These are phyloP conservation scores for Stegophylla sp. DNA, from an alignment of 2,888 invertebrate species.

Conservation along the genomic window DNA sequence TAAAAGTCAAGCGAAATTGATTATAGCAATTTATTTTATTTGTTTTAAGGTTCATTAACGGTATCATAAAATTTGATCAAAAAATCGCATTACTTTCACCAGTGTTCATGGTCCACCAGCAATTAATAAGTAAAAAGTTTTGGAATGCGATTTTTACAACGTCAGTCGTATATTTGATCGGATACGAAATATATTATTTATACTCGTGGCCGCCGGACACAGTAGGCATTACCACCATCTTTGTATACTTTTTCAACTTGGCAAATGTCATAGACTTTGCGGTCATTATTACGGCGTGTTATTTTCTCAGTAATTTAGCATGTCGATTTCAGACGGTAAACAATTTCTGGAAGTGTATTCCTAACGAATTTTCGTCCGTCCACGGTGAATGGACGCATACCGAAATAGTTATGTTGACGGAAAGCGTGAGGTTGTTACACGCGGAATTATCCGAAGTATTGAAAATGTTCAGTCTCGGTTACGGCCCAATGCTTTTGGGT, in stretches of 20 bases:
- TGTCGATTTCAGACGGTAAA: conserved; percentile 1
- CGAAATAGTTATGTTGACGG: not conserved
- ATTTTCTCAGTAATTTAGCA: not conserved
- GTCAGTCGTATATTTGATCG: not conserved
- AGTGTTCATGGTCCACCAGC: not conserved
- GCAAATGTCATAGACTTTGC: not conserved
- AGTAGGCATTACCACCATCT: not conserved
- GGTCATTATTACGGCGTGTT: not conserved
- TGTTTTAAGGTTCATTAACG: conserved; percentile 21
- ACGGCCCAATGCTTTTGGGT: not conserved
- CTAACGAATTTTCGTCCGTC: not conserved
- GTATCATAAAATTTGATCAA: conserved; percentile 9
- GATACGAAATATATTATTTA: not conserved
- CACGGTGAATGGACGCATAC: not conserved
- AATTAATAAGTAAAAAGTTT: not conserved
- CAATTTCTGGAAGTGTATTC: not conserved
- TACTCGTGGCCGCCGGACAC: not conserved
- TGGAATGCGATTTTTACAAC: not conserved
- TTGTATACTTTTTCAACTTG: not conserved
- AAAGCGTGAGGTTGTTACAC: conserved; percentile 5
- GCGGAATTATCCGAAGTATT: not conserved
- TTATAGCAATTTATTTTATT: too few species aligned
- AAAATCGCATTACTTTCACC: not conserved
- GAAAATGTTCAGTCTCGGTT: not conserved
- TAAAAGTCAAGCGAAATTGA: too few species aligned